Evolutionary conservation across 1,140 invertebrate genomes (phyloP).

Genomic region (Neelides sp.): DNA sequence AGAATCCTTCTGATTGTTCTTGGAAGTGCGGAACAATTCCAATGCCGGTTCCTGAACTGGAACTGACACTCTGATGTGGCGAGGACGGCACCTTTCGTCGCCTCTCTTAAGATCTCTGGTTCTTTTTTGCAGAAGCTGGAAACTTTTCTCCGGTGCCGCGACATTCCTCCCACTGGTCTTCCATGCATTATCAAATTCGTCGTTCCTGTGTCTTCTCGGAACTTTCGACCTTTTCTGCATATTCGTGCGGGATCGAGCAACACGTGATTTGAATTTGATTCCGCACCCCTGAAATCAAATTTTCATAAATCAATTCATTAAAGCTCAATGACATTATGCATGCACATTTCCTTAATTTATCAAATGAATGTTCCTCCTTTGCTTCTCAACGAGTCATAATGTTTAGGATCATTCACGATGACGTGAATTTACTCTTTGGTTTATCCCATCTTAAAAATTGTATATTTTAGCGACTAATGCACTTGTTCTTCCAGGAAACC

Average conservation of each 20-base stretch:
- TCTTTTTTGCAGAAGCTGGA: conserved; percentile 36
- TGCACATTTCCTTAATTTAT: no score
- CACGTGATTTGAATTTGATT: no score
- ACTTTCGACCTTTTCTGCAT: conserved; percentile 55
- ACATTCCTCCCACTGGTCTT: conserved; percentile 14
- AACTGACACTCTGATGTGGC: conserved; percentile 70
- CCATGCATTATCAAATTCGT: conserved; percentile 26
- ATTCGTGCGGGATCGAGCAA: conserved; percentile 75
- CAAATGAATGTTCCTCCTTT: no score
- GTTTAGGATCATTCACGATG: no score
- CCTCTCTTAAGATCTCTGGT: conserved; percentile 59
- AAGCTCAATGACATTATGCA: no score
- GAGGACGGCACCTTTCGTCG: conserved; percentile 57
- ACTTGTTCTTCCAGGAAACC: no score
- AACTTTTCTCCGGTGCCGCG: conserved; percentile 27
- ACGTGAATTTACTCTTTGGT: no score
- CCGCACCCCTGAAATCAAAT: no score
- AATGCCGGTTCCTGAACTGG: conserved; percentile 66
- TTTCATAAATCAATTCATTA: no score
- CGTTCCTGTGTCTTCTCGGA: conserved; percentile 25
- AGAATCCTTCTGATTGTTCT: conserved; percentile 68
- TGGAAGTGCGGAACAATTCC: conserved; percentile 69
- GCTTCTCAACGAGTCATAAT: no score
- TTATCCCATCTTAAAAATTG: no score
- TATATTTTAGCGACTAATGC: no score